phyloP scores from a whole-genome alignment of 2,113 vertebrate genomes.

The Lota lota region DNA sequence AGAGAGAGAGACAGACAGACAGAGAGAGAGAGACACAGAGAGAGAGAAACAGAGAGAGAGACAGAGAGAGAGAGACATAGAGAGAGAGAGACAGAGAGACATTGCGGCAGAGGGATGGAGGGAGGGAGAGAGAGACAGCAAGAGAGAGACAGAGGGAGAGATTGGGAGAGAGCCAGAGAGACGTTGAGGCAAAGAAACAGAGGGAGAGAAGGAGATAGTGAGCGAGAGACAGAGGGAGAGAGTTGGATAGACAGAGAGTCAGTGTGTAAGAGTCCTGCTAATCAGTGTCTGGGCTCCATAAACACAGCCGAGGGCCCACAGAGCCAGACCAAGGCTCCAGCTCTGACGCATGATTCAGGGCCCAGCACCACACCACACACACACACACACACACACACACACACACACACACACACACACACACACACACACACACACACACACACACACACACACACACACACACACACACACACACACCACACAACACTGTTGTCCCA shows the following conservation, averaged over 20 bases:
- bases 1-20: no score
- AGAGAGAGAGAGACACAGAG: no score
- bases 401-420: not conserved
- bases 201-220: not conserved
- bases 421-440: not conserved
- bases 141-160: conserved; percentile 5
- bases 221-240: not conserved
- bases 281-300: conserved; percentile 70
- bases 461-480: no score
- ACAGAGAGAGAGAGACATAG: conserved; percentile 28
- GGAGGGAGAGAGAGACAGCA: not conserved
- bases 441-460: not conserved
- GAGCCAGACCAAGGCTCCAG: conserved; percentile 49
- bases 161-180: not conserved
- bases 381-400: not conserved
- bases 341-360: conserved; percentile 47
- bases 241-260: conserved; percentile 13
- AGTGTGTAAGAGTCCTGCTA: conserved; percentile 46
- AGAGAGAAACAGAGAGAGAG: not conserved
- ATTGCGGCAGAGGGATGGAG: not conserved
- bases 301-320: conserved; percentile 57
- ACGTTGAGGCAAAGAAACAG: not conserved
- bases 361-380: not conserved
- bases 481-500: conserved; percentile 21
- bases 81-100: not conserved